Evolutionary conservation across 2,113 vertebrate species (phyloP).

Genomic region (Phalacrocorax pelagicus): DNA sequence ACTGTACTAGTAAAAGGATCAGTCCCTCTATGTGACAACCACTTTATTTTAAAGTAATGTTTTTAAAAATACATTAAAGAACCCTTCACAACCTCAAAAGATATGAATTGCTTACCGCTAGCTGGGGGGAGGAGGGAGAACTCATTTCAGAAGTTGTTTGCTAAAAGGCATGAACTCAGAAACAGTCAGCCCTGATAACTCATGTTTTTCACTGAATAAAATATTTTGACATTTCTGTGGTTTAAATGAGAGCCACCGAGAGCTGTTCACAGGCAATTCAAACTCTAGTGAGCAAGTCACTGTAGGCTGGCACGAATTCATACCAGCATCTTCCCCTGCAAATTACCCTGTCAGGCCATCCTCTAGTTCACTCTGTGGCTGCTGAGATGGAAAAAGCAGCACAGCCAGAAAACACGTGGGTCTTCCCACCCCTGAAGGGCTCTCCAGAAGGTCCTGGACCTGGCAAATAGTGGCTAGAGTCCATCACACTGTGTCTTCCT

Average conservation of each 20-base stretch:
- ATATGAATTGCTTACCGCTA: background rate
- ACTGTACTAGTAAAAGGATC: background rate
- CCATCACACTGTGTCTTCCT: background rate
- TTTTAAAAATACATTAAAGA: background rate
- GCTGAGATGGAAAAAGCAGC: background rate
- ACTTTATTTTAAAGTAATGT: background rate
- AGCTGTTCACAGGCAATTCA: slow-evolving; percentile 38
- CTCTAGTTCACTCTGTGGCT: background rate
- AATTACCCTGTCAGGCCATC: slow-evolving; percentile 3
- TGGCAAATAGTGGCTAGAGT: background rate
- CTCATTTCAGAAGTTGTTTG: slow-evolving; percentile 23
- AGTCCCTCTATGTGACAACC: background rate
- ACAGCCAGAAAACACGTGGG: background rate
- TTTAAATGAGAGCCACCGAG: slow-evolving; percentile 23
- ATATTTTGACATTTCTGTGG: slow-evolving; percentile 65
- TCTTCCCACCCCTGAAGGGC: background rate
- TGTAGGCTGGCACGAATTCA: slow-evolving; percentile 13
- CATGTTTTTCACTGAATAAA: slow-evolving; percentile 46
- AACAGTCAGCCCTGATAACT: slow-evolving; percentile 49
- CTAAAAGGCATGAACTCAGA: slow-evolving; percentile 48
- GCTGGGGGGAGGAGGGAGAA: background rate
- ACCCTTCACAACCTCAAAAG: background rate
- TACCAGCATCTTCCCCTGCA: background rate
- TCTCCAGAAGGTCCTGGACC: background rate
- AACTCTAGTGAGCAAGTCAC: slow-evolving; percentile 1